These are phyloP conservation scores for Melanotaenia duboulayi DNA, from an alignment of 2,113 vertebrate species.

Conservation along the genomic window DNA sequence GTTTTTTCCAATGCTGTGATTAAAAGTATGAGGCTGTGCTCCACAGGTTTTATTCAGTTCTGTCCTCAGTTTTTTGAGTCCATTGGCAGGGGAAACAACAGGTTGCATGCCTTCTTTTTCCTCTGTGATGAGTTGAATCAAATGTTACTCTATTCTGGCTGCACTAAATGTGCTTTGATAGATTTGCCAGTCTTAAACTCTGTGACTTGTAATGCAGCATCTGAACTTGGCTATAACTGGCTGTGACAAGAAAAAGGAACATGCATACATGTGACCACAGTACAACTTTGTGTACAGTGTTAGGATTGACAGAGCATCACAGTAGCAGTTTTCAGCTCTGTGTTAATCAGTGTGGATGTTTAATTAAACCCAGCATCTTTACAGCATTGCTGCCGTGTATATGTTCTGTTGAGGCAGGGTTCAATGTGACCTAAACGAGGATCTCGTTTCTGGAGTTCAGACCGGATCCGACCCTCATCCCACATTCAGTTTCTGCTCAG, in stretches of 20 bases:
- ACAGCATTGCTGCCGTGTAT: constrained; percentile 27
- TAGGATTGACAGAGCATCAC: too few relatives aligned
- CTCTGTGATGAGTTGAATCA: neutral
- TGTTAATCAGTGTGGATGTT: too few relatives aligned
- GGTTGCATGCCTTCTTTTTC: neutral
- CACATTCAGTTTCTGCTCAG: constrained; percentile 1
- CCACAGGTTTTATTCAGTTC: neutral
- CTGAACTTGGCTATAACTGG: neutral
- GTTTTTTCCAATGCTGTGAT: too few relatives aligned
- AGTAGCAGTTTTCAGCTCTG: too few relatives aligned
- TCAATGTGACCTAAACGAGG: constrained; percentile 47
- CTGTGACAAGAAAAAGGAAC: neutral
- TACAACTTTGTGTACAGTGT: too few relatives aligned
- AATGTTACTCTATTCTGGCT: too few relatives aligned
- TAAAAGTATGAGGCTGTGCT: neutral
- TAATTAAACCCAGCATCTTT: too few relatives aligned
- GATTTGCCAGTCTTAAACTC: neutral
- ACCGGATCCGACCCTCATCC: constrained; percentile 6
- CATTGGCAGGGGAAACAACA: constrained; percentile 5
- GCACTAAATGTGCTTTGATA: neutral
- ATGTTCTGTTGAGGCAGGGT: constrained; percentile 1
- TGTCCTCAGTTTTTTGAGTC: constrained; percentile 2
- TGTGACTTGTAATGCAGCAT: neutral
- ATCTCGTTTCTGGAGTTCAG: constrained; percentile 41
- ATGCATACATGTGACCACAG: neutral